Evolutionary conservation across 2,888 invertebrate genomes (phyloP).

Genomic region (Trichogramma dendrolimi): DNA sequence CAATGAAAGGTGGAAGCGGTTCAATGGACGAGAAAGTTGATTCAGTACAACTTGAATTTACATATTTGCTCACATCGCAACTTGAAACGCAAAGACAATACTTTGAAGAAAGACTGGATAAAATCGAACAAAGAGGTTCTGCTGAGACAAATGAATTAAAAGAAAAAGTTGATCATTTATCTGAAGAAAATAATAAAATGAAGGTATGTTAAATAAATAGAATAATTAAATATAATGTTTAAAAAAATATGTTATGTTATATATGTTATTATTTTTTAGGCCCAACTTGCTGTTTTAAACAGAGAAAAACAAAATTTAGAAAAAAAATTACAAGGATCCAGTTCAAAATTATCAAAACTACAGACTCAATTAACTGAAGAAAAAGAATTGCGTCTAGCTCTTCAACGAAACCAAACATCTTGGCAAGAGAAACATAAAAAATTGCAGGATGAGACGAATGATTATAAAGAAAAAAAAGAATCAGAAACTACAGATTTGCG

Average conservation of each 20-base stretch:
- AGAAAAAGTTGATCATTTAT: slow-evolving; percentile 55
- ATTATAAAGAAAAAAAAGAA: slow-evolving; percentile 53
- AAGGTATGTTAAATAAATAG: slow-evolving; percentile 37
- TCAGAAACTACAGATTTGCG: slow-evolving; percentile 75
- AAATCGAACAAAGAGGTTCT: slow-evolving; percentile 50
- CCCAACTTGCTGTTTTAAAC: slow-evolving; percentile 56
- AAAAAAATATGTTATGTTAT: neutral
- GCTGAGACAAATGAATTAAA: slow-evolving; percentile 59
- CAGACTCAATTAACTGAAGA: slow-evolving; percentile 77
- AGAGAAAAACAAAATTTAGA: slow-evolving; percentile 69
- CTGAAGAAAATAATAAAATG: slow-evolving; percentile 52
- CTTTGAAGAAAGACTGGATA: slow-evolving; percentile 76
- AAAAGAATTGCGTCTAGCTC: slow-evolving; percentile 73
- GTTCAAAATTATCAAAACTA: slow-evolving; percentile 63
- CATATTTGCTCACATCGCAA: slow-evolving; percentile 91
- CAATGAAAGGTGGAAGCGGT: slow-evolving; percentile 56
- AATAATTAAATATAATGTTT: neutral
- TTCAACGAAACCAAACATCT: slow-evolving; percentile 69
- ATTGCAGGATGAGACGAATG: slow-evolving; percentile 41
- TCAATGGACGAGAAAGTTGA: slow-evolving; percentile 81
- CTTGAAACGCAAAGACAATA: slow-evolving; percentile 88
- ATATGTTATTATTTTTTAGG: slow-evolving; percentile 41
- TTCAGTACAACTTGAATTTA: slow-evolving; percentile 92
- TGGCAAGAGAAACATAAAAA: slow-evolving; percentile 62
- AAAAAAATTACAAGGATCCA: slow-evolving; percentile 65